Evolutionary conservation across 2,113 vertebrate species (phyloP).

Genomic region (Cavia aperea): DNA sequence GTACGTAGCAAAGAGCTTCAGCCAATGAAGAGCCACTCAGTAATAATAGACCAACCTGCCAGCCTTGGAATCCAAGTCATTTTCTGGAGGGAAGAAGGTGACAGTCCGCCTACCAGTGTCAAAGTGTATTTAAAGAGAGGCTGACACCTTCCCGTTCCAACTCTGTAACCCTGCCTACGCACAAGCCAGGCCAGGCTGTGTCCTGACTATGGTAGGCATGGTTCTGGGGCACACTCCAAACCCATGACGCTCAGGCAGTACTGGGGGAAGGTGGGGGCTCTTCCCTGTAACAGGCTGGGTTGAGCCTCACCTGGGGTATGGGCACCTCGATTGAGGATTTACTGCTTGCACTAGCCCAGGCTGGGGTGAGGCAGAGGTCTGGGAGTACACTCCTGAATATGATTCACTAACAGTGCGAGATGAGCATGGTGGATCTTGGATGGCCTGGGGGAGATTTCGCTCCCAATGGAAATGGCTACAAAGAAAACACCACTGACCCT

Average conservation of each 20-base stretch:
- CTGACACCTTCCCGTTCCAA: background rate
- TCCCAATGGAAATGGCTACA: constrained; percentile 74
- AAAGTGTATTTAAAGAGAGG: background rate
- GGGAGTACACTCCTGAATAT: constrained; percentile 69
- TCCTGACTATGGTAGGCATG: background rate
- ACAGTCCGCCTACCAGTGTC: background rate
- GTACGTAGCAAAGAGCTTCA: background rate
- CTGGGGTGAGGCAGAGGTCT: constrained; percentile 44
- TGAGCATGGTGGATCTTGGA: constrained; percentile 74
- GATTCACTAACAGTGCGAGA: constrained; percentile 77
- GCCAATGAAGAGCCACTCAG: background rate
- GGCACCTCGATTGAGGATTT: constrained; percentile 53
- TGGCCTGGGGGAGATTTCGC: constrained; percentile 65
- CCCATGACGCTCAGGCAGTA: background rate
- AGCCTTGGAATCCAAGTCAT: background rate
- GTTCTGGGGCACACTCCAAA: background rate
- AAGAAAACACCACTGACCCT: constrained; percentile 49
- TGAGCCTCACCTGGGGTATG: background rate
- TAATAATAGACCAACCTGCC: background rate
- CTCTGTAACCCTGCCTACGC: background rate
- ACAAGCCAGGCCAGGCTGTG: background rate
- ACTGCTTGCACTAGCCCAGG: constrained; percentile 25
- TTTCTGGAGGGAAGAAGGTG: constrained; percentile 1
- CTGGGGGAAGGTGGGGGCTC: background rate
- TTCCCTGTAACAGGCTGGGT: background rate